Percentiles rank a stretch among this genome's conserved stretches.
Conservation (phyloP, 2,888 invertebrate genomes). For the Spilarctia lutea region DNA sequence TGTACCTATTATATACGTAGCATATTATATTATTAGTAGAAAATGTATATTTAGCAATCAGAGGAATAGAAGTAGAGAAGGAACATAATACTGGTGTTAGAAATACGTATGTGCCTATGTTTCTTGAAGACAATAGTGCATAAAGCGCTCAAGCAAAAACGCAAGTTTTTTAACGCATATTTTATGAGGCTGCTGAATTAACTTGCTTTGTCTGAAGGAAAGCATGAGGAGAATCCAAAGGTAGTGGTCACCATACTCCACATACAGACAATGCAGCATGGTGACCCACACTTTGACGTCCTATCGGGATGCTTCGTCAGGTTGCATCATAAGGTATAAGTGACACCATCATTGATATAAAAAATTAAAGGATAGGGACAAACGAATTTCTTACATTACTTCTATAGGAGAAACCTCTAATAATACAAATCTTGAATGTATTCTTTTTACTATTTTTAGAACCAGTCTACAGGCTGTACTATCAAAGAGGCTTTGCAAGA, state of each 20-base stretch:
- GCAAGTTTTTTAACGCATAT: too few relatives aligned
- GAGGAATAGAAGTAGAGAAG: background rate
- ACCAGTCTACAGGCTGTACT: constrained; percentile 62
- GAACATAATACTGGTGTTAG: background rate
- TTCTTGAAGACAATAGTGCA: background rate
- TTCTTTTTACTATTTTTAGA: constrained; percentile 53
- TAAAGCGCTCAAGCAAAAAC: too few relatives aligned
- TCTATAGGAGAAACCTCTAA: background rate
- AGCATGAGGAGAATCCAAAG: too few relatives aligned
- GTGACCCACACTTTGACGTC: too few relatives aligned
- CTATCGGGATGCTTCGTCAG: too few relatives aligned
- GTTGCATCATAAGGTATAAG: background rate
- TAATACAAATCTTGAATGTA: too few relatives aligned
- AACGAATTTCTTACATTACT: background rate
- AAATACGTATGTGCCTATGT: background rate
- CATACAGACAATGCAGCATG: too few relatives aligned
- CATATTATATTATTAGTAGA: background rate
- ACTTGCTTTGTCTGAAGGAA: too few relatives aligned
- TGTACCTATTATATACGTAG: background rate
- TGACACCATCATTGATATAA: background rate
- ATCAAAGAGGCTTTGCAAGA: constrained; percentile 62
- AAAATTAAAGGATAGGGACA: background rate
- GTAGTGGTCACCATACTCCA: too few relatives aligned
- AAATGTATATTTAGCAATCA: background rate
- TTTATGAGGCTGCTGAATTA: too few relatives aligned